phyloP scores from a whole-genome alignment of 2,113 vertebrate species.

The Vulpes ferrilata region DNA sequence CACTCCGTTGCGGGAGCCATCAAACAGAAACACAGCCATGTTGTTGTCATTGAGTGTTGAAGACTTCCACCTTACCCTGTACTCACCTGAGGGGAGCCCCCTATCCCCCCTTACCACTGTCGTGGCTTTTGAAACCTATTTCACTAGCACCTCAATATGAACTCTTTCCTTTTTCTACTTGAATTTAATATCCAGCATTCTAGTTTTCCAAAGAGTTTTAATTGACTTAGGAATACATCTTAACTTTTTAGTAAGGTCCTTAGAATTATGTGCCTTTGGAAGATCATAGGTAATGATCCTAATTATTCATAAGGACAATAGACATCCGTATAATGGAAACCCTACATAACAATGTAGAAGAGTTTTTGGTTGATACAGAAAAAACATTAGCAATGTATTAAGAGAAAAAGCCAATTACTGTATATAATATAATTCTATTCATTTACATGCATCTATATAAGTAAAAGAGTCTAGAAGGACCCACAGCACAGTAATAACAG shows the following conservation, averaged over 20 bases:
- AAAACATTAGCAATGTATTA: neutral
- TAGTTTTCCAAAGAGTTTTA: slow-evolving; percentile 33
- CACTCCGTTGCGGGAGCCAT: neutral
- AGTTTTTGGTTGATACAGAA: neutral
- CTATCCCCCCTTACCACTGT: neutral
- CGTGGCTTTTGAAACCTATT: neutral
- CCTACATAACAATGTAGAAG: neutral
- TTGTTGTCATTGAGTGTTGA: neutral
- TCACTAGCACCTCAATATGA: neutral
- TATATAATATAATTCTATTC: neutral
- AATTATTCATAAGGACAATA: neutral
- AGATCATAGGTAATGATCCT: slow-evolving; percentile 9
- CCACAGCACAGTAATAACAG: fast-evolving
- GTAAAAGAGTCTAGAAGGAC: neutral
- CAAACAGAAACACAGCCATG: neutral
- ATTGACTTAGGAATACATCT: neutral
- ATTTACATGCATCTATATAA: fast-evolving
- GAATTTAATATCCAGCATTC: neutral
- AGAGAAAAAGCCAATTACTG: neutral
- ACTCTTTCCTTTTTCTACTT: neutral
- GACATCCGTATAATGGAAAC: neutral
- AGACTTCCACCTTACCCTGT: fast-evolving
- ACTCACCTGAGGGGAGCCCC: neutral
- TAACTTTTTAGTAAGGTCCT: slow-evolving; percentile 25
- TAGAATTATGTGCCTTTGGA: neutral